phyloP scores from a whole-genome alignment of 2,888 invertebrate genomes.

The Mantis religiosa region DNA sequence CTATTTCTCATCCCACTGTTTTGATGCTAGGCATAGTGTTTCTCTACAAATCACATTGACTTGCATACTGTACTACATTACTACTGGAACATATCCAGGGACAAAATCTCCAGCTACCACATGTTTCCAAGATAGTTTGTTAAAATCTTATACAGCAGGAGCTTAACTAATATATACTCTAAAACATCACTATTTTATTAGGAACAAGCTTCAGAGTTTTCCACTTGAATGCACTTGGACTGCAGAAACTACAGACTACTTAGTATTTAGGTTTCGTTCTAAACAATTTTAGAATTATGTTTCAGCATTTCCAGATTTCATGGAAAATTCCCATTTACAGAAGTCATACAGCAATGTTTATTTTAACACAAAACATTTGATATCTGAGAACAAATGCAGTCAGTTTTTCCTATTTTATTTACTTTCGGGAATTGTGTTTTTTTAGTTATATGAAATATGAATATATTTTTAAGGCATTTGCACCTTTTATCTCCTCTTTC shows the following conservation, averaged over 20 bases:
- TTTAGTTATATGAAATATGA: neutral
- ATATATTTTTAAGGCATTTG: neutral
- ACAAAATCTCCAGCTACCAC: constrained; percentile 1
- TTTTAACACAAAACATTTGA: neutral
- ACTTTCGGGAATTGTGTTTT: neutral
- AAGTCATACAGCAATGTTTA: neutral
- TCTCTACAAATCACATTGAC: constrained; percentile 23
- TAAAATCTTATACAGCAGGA: neutral
- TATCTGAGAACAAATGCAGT: neutral
- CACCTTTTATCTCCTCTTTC: neutral
- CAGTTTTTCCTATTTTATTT: neutral
- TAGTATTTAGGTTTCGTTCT: neutral
- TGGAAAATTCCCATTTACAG: neutral
- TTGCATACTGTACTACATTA: neutral
- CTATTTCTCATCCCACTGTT: constrained; percentile 11
- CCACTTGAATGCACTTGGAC: neutral
- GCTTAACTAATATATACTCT: neutral
- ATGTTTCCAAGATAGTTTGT: neutral
- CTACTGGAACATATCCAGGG: neutral
- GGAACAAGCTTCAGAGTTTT: neutral
- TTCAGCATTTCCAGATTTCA: neutral
- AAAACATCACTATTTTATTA: neutral
- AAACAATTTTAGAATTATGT: neutral
- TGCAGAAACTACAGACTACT: neutral
- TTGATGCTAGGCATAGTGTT: constrained; percentile 13